phyloP scores from a whole-genome alignment of 2,113 vertebrate species.

The Crotalus helleri region DNA sequence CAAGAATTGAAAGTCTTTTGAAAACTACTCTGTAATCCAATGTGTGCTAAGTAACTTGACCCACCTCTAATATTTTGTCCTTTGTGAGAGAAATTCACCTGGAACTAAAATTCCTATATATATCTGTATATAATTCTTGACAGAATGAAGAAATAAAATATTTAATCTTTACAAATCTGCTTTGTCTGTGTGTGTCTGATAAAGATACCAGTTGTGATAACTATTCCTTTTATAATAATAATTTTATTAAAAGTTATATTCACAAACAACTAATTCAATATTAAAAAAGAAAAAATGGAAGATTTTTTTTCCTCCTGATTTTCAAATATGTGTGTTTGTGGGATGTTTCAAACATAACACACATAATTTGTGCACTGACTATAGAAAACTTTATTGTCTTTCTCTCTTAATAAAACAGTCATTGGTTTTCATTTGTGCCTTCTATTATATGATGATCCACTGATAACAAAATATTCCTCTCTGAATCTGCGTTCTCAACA shows the following conservation, averaged over 20 bases:
- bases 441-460: background rate
- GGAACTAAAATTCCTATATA: slow-evolving; percentile 39
- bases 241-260: background rate
- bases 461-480: background rate
- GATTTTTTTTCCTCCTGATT: background rate
- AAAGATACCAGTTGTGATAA: slow-evolving; percentile 46
- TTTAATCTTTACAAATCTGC: slow-evolving; percentile 35
- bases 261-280: background rate
- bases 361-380: background rate
- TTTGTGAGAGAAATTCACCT: slow-evolving; percentile 28
- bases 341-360: background rate
- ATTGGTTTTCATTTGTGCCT: background rate
- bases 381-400: background rate
- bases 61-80: slow-evolving; percentile 7
- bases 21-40: background rate
- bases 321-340: background rate
- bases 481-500: background rate
- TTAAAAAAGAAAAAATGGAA: background rate
- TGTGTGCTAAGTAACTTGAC: background rate
- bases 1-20: background rate
- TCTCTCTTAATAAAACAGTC: background rate
- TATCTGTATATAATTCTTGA: slow-evolving; percentile 35
- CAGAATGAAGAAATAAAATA: slow-evolving; percentile 37
- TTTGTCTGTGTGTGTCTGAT: slow-evolving; percentile 41
- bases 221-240: slow-evolving; percentile 21